phyloP scores from a whole-genome alignment of 2,113 vertebrate species.

The Scatophagus argus region DNA sequence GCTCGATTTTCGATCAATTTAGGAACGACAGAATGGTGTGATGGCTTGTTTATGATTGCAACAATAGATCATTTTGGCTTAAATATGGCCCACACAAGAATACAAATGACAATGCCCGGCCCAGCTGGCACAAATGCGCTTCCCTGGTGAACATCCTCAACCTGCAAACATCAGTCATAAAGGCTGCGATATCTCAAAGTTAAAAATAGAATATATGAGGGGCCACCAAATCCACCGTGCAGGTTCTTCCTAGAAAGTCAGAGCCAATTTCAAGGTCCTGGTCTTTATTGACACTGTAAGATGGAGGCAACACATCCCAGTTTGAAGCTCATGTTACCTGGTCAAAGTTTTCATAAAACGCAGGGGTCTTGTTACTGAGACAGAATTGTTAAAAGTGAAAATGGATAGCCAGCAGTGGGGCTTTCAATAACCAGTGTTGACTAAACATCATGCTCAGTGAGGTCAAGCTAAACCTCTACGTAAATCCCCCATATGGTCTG shows the following conservation, averaged over 20 bases:
- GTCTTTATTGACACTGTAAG: conserved; percentile 51
- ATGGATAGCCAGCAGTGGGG: conserved; percentile 16
- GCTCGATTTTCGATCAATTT: background rate
- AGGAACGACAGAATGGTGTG: background rate
- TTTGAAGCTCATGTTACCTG: conserved; percentile 59
- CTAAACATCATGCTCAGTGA: conserved; percentile 45
- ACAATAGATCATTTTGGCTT: no score
- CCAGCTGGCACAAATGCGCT: no score
- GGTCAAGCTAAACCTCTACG: conserved; percentile 22
- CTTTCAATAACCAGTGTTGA: conserved; percentile 43
- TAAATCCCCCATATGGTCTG: background rate
- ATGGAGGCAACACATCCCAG: conserved; percentile 28
- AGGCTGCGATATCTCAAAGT: conserved; percentile 25
- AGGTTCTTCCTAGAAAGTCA: conserved; percentile 55
- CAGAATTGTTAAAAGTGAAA: conserved; percentile 49
- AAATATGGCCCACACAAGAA: no score
- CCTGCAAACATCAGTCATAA: no score
- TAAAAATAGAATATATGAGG: conserved; percentile 23
- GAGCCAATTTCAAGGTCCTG: conserved; percentile 39
- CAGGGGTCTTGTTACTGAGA: conserved; percentile 51
- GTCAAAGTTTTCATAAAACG: conserved; percentile 48
- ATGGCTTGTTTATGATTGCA: background rate
- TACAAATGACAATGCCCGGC: no score
- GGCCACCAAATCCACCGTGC: conserved; percentile 6
- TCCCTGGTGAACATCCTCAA: no score